phyloP scores from a whole-genome alignment of 1,140 invertebrate genomes.

The Drosophila navojoa region DNA sequence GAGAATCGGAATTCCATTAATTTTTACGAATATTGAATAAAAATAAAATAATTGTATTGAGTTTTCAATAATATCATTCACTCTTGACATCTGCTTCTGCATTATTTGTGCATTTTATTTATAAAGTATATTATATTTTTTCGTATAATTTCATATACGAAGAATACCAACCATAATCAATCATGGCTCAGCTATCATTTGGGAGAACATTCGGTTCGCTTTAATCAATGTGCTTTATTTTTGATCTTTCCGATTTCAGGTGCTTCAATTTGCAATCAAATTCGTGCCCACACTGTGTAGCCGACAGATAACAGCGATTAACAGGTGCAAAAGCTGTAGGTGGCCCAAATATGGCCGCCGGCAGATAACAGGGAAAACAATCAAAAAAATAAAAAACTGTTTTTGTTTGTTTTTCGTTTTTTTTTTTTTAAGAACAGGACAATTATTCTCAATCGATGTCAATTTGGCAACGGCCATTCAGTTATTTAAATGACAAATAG shows the following conservation, averaged over 20 bases:
- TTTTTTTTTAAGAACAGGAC: constrained; percentile 21
- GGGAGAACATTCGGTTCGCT: neutral
- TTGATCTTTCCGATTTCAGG: constrained; percentile 17
- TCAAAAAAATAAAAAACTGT: constrained; percentile 3
- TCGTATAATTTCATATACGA: too few species aligned
- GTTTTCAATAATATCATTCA: too few species aligned
- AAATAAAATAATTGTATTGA: too few species aligned
- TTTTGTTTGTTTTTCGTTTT: too few species aligned
- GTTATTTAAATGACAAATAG: constrained; percentile 51
- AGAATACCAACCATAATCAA: too few species aligned
- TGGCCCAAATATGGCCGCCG: constrained; percentile 19
- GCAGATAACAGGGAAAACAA: constrained; percentile 5
- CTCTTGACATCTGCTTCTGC: too few species aligned
- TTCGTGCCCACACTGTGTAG: neutral
- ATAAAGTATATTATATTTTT: too few species aligned
- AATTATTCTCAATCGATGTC: constrained; percentile 75
- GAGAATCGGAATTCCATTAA: too few species aligned
- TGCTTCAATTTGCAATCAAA: constrained; percentile 30
- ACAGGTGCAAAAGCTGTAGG: constrained; percentile 2
- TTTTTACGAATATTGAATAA: too few species aligned
- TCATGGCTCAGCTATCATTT: too few species aligned
- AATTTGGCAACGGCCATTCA: constrained; percentile 62
- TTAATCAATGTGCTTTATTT: constrained; percentile 31
- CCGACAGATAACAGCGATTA: constrained; percentile 19
- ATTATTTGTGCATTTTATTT: too few species aligned